Conservation (phyloP, 1,140 invertebrate species). For the Drosophila setifemur region DNA sequence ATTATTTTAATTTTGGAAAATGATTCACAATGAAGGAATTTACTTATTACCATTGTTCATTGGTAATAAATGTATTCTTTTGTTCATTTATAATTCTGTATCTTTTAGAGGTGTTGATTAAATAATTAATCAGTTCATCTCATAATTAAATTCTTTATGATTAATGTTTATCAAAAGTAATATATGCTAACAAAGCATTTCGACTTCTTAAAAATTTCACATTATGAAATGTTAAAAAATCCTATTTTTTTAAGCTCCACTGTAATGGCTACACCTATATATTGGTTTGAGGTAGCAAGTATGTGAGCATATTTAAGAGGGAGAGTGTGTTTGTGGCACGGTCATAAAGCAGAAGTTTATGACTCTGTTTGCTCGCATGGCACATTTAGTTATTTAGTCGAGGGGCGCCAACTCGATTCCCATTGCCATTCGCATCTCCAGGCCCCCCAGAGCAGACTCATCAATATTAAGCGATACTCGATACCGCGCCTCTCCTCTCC, state of each 20-base stretch:
- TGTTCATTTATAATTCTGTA: too few species aligned
- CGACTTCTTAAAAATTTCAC: too few species aligned
- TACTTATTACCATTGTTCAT: too few species aligned
- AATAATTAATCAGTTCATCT: too few species aligned
- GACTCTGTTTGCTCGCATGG: conserved; percentile 73
- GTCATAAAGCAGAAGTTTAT: conserved; percentile 77
- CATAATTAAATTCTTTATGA: too few species aligned
- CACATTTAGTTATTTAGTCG: conserved; percentile 71
- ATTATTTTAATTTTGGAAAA: too few species aligned
- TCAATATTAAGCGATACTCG: conserved; percentile 76
- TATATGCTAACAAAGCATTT: too few species aligned
- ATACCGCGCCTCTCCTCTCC: conserved; percentile 26
- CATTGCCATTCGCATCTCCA: conserved; percentile 15
- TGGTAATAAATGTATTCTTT: too few species aligned
- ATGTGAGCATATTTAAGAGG: not conserved
- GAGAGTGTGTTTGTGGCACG: conserved; percentile 23
- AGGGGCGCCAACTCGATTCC: conserved; percentile 45
- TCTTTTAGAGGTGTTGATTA: too few species aligned
- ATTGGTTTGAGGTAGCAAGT: too few species aligned
- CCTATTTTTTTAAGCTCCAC: not conserved
- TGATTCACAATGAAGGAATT: too few species aligned
- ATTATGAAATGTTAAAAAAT: not conserved
- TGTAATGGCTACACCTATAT: conserved; percentile 9
- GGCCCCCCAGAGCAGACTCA: conserved; percentile 33
- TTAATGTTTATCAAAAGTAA: too few species aligned